Percentiles rank a stretch among this genome's conserved stretches.
Evolutionary conservation across 2,113 vertebrate genomes (phyloP).

Genomic region (Bucco capensis): DNA sequence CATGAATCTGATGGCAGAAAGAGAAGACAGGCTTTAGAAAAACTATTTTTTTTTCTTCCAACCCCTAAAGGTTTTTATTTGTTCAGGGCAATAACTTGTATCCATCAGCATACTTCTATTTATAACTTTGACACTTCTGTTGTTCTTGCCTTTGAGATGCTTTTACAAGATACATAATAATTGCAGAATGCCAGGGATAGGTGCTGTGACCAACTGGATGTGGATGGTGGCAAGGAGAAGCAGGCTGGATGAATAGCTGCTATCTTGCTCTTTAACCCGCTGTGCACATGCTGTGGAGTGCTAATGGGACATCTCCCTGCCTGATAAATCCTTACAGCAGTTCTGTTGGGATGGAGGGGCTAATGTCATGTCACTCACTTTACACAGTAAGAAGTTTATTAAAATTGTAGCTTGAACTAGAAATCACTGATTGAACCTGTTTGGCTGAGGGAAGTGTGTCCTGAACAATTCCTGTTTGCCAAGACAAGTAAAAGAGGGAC

Average conservation of each 20-base stretch:
- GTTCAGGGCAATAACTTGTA: neutral
- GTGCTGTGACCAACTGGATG: neutral
- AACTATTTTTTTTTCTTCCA: neutral
- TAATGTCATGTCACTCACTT: neutral
- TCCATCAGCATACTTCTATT: neutral
- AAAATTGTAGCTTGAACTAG: neutral
- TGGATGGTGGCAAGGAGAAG: neutral
- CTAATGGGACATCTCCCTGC: neutral
- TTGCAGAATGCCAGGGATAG: neutral
- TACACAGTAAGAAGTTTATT: fast-evolving
- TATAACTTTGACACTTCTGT: neutral
- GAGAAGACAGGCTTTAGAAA: neutral
- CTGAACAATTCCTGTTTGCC: neutral
- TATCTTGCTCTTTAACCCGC: neutral
- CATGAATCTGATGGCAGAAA: neutral
- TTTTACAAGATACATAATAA: neutral
- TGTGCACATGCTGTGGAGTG: fast-evolving
- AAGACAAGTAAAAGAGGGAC: neutral
- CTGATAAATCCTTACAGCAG: neutral
- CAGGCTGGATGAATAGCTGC: neutral
- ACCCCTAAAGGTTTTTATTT: neutral
- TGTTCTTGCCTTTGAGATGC: neutral
- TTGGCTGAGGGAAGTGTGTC: neutral
- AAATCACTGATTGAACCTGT: neutral
- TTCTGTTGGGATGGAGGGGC: neutral